These are phyloP conservation scores for Acropternis orthonyx DNA, from an alignment of 2,797 vertebrate species.

Conservation along the genomic window DNA sequence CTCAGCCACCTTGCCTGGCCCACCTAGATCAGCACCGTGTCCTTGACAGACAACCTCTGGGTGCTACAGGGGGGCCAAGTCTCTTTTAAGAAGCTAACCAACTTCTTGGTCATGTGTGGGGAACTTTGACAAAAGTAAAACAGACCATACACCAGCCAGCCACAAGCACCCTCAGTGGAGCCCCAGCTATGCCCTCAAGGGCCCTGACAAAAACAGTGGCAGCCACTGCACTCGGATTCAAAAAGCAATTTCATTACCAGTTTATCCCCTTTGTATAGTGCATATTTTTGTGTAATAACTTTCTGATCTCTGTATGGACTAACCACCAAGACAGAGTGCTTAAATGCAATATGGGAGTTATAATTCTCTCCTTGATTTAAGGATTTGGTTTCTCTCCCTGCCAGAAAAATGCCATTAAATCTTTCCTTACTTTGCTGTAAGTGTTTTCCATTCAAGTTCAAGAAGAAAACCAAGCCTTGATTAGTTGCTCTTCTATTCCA, in stretches of 20 bases:
- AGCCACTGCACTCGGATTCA: neutral
- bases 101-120: too few relatives aligned
- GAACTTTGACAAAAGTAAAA: neutral
- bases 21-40: fast-evolving
- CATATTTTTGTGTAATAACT: neutral
- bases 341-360: neutral
- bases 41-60: neutral
- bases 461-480: neutral
- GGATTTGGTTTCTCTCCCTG: neutral
- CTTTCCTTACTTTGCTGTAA: neutral
- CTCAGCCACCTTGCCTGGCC: neutral
- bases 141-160: neutral
- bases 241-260: neutral
- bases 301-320: neutral
- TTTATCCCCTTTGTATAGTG: neutral
- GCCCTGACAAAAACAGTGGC: neutral
- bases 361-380: neutral
- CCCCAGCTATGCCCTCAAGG: neutral
- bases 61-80: too few relatives aligned
- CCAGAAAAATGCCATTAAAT: neutral
- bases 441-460: neutral
- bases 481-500: neutral
- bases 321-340: neutral
- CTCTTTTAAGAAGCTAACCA: neutral
- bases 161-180: neutral